phyloP scores from a whole-genome alignment of 1,140 invertebrate species.

The Bombus confusus region DNA sequence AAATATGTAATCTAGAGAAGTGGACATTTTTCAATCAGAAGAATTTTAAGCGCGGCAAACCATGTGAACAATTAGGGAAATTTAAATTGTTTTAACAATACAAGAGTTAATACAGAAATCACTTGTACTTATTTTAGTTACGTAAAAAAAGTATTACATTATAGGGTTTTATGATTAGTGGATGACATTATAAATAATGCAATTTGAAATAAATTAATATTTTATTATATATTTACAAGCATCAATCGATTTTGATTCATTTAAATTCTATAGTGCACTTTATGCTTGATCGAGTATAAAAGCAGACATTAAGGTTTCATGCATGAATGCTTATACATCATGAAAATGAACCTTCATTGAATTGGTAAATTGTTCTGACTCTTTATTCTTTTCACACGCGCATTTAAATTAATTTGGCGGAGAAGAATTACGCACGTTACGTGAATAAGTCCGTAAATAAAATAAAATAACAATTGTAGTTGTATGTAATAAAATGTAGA shows the following conservation, averaged over 20 bases:
- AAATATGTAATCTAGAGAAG: background rate
- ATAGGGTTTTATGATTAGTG: background rate
- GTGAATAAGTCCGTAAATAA: background rate
- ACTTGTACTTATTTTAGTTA: background rate
- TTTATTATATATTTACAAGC: constrained; percentile 60
- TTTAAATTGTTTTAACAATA: too few species aligned
- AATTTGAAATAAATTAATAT: background rate
- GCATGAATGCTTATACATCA: constrained; percentile 49
- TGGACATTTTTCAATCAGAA: background rate
- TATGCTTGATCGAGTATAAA: constrained; percentile 71
- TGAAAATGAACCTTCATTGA: constrained; percentile 14
- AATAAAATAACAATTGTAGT: background rate
- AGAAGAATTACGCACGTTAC: background rate
- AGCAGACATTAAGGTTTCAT: constrained; percentile 73
- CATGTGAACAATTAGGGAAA: too few species aligned
- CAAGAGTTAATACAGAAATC: too few species aligned
- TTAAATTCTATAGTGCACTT: constrained; percentile 58
- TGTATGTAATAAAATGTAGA: background rate
- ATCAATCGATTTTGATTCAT: constrained; percentile 61
- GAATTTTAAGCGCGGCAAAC: too few species aligned
- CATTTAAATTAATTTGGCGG: background rate
- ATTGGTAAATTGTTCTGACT: constrained; percentile 31
- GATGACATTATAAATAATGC: background rate
- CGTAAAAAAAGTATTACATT: background rate
- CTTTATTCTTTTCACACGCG: constrained; percentile 9